Conservation (phyloP, 2,888 invertebrate species). For the Platycheirus albimanus region DNA sequence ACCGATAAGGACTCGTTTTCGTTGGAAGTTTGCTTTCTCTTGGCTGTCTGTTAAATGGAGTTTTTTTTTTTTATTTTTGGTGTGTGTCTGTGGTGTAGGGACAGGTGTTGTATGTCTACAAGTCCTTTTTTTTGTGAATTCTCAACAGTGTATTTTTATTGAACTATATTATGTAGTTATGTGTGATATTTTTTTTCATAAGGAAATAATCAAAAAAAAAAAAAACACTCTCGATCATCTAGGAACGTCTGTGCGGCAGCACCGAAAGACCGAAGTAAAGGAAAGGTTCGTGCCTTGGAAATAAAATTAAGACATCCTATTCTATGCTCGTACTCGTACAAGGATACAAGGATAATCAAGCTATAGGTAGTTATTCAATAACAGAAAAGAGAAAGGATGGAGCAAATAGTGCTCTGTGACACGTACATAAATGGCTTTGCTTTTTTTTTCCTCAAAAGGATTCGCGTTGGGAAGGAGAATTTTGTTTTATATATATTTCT, state of each 20-base stretch:
- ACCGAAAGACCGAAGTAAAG: conserved; percentile 3
- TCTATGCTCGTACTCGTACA: no score
- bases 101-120: conserved; percentile 57
- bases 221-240: not conserved
- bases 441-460: conserved; percentile 2
- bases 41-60: not conserved
- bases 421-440: not conserved
- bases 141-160: not conserved
- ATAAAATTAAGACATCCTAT: conserved; percentile 46
- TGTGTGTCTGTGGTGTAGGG: conserved; percentile 19
- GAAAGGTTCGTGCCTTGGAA: conserved; percentile 11
- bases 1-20: conserved; percentile 50
- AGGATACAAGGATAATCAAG: conserved; percentile 51
- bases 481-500: not conserved
- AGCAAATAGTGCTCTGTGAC: conserved; percentile 12
- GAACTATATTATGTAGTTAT: not conserved
- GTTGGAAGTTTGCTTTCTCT: conserved; percentile 55
- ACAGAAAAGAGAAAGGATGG: conserved; percentile 24
- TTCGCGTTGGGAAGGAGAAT: not conserved
- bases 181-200: no score
- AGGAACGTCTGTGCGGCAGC: no score
- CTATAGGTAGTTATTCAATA: conserved; percentile 54
- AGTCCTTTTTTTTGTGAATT: conserved; percentile 7
- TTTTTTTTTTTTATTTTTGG: conserved; percentile 20
- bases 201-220: not conserved